Conservation (phyloP, 2,797 vertebrate genomes). For the Enteromius anoplus region DNA sequence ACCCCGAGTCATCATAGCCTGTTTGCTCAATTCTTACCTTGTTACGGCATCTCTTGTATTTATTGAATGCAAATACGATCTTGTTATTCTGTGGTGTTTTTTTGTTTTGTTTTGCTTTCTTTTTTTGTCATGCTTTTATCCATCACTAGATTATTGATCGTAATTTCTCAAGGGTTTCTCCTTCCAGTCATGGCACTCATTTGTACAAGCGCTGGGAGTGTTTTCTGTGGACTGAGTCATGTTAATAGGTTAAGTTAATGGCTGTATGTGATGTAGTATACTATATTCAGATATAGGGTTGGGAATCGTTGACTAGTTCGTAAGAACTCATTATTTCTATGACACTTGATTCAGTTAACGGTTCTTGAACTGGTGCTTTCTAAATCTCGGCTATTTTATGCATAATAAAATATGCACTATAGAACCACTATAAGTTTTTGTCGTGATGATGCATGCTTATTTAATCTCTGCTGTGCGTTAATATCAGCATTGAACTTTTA, state of each 20-base stretch:
- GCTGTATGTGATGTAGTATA: background rate
- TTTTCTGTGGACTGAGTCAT: constrained; percentile 25
- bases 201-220: constrained; percentile 14
- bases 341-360: background rate
- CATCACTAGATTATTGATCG: constrained; percentile 25
- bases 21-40: background rate
- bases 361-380: background rate
- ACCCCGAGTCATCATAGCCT: background rate
- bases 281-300: constrained; percentile 5
- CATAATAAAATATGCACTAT: background rate
- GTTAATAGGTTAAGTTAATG: constrained; percentile 11
- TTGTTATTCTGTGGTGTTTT: constrained; percentile 23
- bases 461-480: background rate
- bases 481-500: background rate
- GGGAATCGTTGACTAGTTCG: constrained; percentile 23
- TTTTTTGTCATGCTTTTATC: constrained; percentile 14
- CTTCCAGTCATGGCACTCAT: constrained; percentile 21
- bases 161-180: constrained; percentile 34
- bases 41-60: constrained; percentile 14
- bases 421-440: background rate
- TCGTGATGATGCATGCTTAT: background rate
- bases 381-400: background rate
- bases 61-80: constrained; percentile 31
- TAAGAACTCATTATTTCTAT: background rate
- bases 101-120: background rate